These are phyloP conservation scores for Mohoua ochrocephala DNA, from an alignment of 2,113 vertebrate species.

Conservation along the genomic window DNA sequence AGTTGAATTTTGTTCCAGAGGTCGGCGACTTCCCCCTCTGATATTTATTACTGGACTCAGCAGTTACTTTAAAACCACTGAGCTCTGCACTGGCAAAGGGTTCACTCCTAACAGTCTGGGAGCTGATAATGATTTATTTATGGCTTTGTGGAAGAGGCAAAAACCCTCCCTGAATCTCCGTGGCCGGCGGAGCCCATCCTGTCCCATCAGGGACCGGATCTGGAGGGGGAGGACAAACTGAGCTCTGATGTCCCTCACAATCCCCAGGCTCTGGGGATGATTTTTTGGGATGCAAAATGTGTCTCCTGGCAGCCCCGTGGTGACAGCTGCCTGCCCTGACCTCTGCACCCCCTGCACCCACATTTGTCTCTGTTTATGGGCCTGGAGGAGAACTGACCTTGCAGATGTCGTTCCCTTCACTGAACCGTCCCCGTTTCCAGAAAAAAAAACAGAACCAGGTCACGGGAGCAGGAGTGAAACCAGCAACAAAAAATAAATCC, in stretches of 20 bases:
- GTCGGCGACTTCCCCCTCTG: not conserved
- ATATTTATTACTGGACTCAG: not conserved
- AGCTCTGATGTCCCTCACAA: not conserved
- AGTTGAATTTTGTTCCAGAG: not conserved
- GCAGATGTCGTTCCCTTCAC: not conserved
- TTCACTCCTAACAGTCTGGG: rapidly evolving
- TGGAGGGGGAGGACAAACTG: rapidly evolving
- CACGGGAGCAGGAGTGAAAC: not conserved
- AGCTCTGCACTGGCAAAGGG: not conserved
- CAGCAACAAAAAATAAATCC: not conserved
- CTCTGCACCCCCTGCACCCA: not conserved
- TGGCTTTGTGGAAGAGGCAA: not conserved
- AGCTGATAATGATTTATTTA: not conserved
- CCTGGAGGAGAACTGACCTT: not conserved
- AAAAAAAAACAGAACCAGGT: not conserved
- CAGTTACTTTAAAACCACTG: not conserved
- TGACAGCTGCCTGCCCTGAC: not conserved
- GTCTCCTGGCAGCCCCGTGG: not conserved
- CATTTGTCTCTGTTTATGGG: not conserved
- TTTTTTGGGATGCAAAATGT: not conserved
- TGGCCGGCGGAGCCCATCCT: not conserved
- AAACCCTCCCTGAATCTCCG: not conserved
- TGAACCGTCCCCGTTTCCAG: not conserved
- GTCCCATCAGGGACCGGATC: rapidly evolving
- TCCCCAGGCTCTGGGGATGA: not conserved